Evolutionary conservation across 1,140 invertebrate species (phyloP).

Genomic region (Euwallacea similis): DNA sequence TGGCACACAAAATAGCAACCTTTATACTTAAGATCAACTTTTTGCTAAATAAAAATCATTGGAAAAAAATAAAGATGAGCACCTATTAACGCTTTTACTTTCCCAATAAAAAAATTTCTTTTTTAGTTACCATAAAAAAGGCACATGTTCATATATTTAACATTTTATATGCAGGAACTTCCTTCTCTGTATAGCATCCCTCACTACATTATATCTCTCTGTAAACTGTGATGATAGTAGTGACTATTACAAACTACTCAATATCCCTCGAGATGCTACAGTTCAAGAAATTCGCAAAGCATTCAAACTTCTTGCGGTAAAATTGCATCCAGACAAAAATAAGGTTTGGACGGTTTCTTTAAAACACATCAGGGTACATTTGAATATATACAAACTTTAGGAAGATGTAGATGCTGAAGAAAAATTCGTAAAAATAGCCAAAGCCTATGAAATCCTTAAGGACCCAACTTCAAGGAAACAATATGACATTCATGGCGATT

Average conservation of each 20-base stretch:
- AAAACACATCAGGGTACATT: neutral
- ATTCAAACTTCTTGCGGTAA: constrained; percentile 80
- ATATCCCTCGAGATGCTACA: constrained; percentile 68
- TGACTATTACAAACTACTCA: constrained; percentile 69
- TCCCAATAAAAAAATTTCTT: too few species aligned
- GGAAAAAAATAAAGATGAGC: too few species aligned
- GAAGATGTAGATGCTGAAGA: constrained; percentile 73
- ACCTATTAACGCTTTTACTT: too few species aligned
- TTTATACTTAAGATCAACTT: too few species aligned
- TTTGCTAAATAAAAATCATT: too few species aligned
- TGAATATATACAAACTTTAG: constrained; percentile 52
- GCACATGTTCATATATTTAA: too few species aligned
- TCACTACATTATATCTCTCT: neutral
- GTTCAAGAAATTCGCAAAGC: constrained; percentile 77
- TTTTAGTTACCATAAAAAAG: too few species aligned
- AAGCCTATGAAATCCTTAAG: constrained; percentile 84
- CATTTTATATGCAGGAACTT: too few species aligned
- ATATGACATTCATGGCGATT: constrained; percentile 80
- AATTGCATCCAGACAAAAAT: constrained; percentile 85
- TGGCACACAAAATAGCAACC: too few species aligned
- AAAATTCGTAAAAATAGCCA: constrained; percentile 75
- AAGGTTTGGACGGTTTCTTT: constrained; percentile 54
- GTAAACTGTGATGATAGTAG: constrained; percentile 18
- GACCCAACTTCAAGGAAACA: constrained; percentile 76
- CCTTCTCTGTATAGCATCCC: neutral